Evolutionary conservation across 2,797 vertebrate genomes (phyloP), one percentile per base, ranked within the genome.

Genomic region (Sebastes umbrosus): DNA sequence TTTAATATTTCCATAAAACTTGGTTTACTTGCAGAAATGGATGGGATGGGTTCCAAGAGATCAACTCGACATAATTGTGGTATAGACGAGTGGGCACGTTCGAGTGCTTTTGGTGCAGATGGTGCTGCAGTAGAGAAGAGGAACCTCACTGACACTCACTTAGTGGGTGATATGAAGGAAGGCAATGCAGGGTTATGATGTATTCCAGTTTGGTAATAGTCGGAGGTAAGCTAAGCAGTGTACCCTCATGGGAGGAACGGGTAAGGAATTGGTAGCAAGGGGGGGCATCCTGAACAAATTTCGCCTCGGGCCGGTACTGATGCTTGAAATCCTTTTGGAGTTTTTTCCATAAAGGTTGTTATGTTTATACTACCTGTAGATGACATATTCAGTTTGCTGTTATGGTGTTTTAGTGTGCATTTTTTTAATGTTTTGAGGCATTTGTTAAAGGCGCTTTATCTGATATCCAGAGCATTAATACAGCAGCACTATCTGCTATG

Each of bases 1-100:
- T 43, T 24, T 43, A 50, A 73, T 22, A 65, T 68, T 79, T 74
- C 64, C 58, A 55, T 60, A 57, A 77, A 83, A 64, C 50, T n/a
- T 4, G 39, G 64, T 79, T 71, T 46, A 31, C 55, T 62, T 9
- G 31, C 66, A 69, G 64, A 34, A 78, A 43, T 13, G 20, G 68
- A 71, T 9, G 5, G 32, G 29, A 58, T 3, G 1, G 54, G 54
- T 69, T 73, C 69, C 29, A 29, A 50, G 59, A 79, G 72, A 72
- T 77, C 34, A 74, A 18, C 46, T 67, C 5, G 14, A 62, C 69
- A 58, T 72, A 34, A 79, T 20, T 34, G 57, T 11, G n/a, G 6
- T 16, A 13, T 10, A 68, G 79, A 73, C 5, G 70, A 78, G 67
- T 46, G 36, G 65, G 27, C 50, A 22, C 18, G 29, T 27, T 60